Percentiles rank a stretch among this genome's conserved stretches.
These are phyloP conservation scores for Dendroctonus ponderosae DNA, from an alignment of 1,140 invertebrate species.

Conservation along the genomic window DNA sequence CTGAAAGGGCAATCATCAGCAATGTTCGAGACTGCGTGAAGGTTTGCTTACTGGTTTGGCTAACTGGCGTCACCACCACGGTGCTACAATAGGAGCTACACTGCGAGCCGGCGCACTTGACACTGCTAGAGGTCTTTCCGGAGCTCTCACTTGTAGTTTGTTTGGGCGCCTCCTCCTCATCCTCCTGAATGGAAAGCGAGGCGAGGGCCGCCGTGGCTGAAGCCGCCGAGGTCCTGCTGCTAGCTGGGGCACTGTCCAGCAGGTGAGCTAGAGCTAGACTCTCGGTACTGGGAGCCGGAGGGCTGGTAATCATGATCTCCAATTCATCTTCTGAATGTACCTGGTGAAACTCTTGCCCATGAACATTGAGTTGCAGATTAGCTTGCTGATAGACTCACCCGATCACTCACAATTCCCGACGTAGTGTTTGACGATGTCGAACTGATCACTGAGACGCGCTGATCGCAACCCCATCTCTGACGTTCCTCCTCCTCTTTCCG, in stretches of 20 bases:
- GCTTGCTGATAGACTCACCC: conserved; percentile 51
- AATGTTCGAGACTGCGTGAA: neutral
- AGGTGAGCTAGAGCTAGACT: conserved; percentile 71
- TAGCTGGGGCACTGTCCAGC: conserved; percentile 60
- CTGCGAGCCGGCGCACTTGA: conserved; percentile 64
- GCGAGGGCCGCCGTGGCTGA: conserved; percentile 48
- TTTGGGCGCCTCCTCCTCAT: conserved; percentile 40
- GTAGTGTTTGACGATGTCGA: conserved; percentile 92
- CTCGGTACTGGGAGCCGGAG: conserved; percentile 71
- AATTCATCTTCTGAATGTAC: conserved; percentile 89
- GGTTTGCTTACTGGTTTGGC: conserved; percentile 46
- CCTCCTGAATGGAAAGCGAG: conserved; percentile 48
- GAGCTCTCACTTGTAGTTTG: conserved; percentile 47
- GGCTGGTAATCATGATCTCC: conserved; percentile 78
- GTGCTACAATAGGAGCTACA: conserved; percentile 81
- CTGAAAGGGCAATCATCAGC: conserved; percentile 47
- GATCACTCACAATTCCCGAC: conserved; percentile 91
- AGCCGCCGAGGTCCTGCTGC: conserved; percentile 56
- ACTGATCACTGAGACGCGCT: conserved; percentile 87
- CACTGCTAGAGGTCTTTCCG: conserved; percentile 44
- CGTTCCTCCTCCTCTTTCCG: conserved; percentile 68
- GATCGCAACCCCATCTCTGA: conserved; percentile 59
- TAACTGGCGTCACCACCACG: conserved; percentile 68
- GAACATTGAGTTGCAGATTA: conserved; percentile 4
- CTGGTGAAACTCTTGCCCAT: conserved; percentile 9